Percentiles rank a stretch among this genome's conserved stretches.
Conservation (phyloP, 2,888 invertebrate species). For the Myopa tessellatipennis region DNA sequence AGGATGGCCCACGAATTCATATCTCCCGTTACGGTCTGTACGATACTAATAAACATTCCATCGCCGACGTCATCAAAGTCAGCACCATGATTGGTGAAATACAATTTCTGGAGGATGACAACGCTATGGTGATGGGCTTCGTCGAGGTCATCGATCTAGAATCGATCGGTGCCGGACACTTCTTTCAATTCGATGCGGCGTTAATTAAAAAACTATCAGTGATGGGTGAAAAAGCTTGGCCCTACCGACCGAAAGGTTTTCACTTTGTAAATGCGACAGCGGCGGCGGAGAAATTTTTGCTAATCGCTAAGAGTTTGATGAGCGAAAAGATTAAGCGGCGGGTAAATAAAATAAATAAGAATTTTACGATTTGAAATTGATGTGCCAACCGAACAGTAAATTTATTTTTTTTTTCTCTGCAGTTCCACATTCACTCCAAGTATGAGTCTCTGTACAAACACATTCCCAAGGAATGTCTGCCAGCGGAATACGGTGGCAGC, state of each 20-base stretch:
- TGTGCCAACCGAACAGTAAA: too few relatives aligned
- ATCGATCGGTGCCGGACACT: conserved; percentile 70
- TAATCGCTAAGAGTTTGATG: conserved; percentile 73
- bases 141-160: conserved; percentile 73
- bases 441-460: conserved; percentile 73
- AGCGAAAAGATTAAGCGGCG: conserved; percentile 74
- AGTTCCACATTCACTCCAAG: conserved; percentile 69
- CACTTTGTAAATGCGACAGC: conserved; percentile 74
- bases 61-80: conserved; percentile 71
- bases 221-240: conserved; percentile 73
- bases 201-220: conserved; percentile 73
- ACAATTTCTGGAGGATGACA: conserved; percentile 74
- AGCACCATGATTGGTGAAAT: conserved; percentile 74
- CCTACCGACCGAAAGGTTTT: conserved; percentile 73
- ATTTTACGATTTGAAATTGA: not conserved
- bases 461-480: conserved; percentile 74
- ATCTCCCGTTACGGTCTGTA: conserved; percentile 71
- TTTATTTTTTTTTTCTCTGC: conserved; percentile 18
- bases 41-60: conserved; percentile 69
- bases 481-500: conserved; percentile 77
- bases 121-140: conserved; percentile 71
- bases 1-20: conserved; percentile 70
- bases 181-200: conserved; percentile 73
- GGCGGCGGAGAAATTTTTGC: conserved; percentile 72
- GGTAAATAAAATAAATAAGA: conserved; percentile 66